Base-by-base conservation (phyloP, 2,888 invertebrate genomes). In the Macrosiphum euphorbiae region DNA sequence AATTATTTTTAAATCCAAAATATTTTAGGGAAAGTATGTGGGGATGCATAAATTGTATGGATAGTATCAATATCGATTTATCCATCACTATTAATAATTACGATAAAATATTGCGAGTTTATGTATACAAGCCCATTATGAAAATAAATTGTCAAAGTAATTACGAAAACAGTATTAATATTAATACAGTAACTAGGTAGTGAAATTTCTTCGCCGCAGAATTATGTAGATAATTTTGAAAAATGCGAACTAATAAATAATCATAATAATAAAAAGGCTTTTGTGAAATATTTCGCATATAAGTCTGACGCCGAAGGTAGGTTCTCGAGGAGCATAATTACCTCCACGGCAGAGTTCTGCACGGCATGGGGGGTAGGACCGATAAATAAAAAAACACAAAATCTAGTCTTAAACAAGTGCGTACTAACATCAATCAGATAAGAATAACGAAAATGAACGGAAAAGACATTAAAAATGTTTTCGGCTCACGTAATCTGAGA, bases 381-480 rank as follows among this genome's bases (percentile, higher is more conserved):
- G 16, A 89, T 78, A 78, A n/a, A 90, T 50, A 50, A n/a, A 50
- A 50, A 35, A 24, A 26, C 26, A 1, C 67, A 3, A 78, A 78
- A 78, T 78, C 41, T 78, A 90, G 90, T 52, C 41, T 20, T 52
- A 90, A 78, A 84, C 24, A 78, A 47, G 61, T 28, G 61, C 44
- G 47, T 50, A 35, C 26, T 50, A 67, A 50, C 13, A n/a, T 26
- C 50, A 50, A 78, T 50, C 90, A 50, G 67, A 90, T 90, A 90
- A 78, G 11, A 78, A 61, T n/a, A 52, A 88, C 55, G n/a, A 88
- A 47, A n/a, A 89, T 44, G 44, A 61, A 89, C 16, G 47, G 20
- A 47, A 52, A 90, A 67, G 67, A 52, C 78, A 78, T 41, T 52
- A 52, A 89, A 55, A 52, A 78, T 78, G n/a, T 78, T 90, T 90